Base-by-base conservation (phyloP, 2,113 vertebrate genomes). In the Strix uralensis region DNA sequence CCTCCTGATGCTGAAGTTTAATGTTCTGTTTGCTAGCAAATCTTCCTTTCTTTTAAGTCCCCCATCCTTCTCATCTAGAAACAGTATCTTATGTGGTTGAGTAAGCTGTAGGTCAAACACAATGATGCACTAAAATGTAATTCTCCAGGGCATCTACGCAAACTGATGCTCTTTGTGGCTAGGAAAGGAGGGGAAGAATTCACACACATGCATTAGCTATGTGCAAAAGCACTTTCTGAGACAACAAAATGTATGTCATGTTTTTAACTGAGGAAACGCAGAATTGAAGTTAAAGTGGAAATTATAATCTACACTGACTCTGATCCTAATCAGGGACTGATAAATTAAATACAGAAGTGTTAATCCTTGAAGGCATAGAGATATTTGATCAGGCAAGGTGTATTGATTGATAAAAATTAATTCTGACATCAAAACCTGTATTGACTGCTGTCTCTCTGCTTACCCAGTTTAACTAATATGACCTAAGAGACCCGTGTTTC, bases 381-480 rank as follows among this genome's bases (percentile, higher is more conserved):
- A 21, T 78, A 75, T 86, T 86, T 55, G 73, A 87, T 81, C 52
- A 95, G 47, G 34, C 22, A 82, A 75, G 85, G 36, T 17, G 32
- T 59, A 97, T 32, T 65, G 58, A 96, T 80, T 7, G 9, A 58
- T 21, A 81, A 93, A 90, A 90, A 96, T 70, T 86, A 79, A 97
- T 95, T 94, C 85, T 52, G 11, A 49, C 81, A 73, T 78, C 71
- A 96, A 95, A 87, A 79, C 40, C 72, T 73, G 18, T 46, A 94
- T 62, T 84, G 87, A 79, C 44, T 89, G 42, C 59, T 94, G 15
- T 55, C 78, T 30, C 25, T 84, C 26, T 87, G 38, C 77, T 86
- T 78, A 36, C 12, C 3, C 34, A 30, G 46, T 47, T 84, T 66
- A 78, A n/a, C 52, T 34, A 40, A 44, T 1, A 0, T 23, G 38